A percentile compares a stretch with the other conserved stretches of the same genome.
These are phyloP conservation scores for Linnaemya tessellans DNA, from an alignment of 2,888 invertebrate species.

Conservation along the genomic window DNA sequence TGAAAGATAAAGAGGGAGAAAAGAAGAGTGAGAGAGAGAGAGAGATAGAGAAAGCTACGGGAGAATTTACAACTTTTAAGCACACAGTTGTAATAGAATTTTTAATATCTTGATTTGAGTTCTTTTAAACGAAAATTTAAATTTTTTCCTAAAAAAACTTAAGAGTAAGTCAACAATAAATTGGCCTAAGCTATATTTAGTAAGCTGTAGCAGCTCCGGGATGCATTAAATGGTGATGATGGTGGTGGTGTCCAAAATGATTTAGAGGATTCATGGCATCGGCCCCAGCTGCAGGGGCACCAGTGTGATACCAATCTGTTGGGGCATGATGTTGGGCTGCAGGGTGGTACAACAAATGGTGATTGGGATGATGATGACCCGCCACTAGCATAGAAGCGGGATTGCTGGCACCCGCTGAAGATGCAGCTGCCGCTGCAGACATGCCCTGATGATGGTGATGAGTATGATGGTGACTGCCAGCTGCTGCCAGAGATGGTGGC, in stretches of 20 bases:
- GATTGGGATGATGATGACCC: constrained; percentile 80
- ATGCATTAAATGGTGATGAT: constrained; percentile 87
- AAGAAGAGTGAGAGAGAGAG: neutral
- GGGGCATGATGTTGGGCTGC: constrained; percentile 82
- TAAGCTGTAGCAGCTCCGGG: constrained; percentile 90
- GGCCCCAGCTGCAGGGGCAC: constrained; percentile 81
- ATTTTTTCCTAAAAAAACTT: constrained; percentile 59
- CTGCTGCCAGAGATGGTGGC: constrained; percentile 78
- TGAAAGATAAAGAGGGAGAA: neutral
- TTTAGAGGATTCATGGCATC: constrained; percentile 83
- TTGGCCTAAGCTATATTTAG: constrained; percentile 84
- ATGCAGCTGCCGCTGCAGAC: constrained; percentile 73
- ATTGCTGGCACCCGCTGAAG: constrained; percentile 77
- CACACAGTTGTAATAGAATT: constrained; percentile 22
- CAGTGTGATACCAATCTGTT: constrained; percentile 83
- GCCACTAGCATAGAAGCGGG: constrained; percentile 79
- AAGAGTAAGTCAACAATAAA: constrained; percentile 52
- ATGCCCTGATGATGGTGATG: constrained; percentile 78
- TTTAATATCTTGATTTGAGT: constrained; percentile 14
- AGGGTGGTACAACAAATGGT: constrained; percentile 83
- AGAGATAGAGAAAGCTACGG: neutral
- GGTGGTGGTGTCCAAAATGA: constrained; percentile 86
- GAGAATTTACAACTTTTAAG: constrained; percentile 43
- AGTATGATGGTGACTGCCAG: constrained; percentile 73
- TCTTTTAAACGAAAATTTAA: constrained; percentile 54